phyloP scores from a whole-genome alignment of 2,888 invertebrate species.

The Drosophila pegasa region DNA sequence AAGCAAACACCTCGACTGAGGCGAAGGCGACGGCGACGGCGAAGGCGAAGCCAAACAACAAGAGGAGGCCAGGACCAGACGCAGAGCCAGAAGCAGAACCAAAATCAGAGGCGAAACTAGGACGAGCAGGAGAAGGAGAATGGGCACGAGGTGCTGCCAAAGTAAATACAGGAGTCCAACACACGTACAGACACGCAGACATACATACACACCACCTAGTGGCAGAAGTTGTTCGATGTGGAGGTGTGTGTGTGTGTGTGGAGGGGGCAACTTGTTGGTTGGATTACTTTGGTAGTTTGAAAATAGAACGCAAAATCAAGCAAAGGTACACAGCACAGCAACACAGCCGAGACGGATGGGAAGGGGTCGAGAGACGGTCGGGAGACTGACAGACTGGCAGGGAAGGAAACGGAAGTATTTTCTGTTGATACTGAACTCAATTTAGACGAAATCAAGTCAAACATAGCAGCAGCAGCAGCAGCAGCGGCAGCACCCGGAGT shows the following conservation, averaged over 20 bases:
- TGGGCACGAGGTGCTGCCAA: conserved; percentile 64
- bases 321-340: conserved; percentile 65
- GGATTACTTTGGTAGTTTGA: conserved; percentile 56
- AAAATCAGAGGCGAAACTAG: conserved; percentile 38
- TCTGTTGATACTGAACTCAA: conserved; percentile 81
- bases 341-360: background rate
- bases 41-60: conserved; percentile 14
- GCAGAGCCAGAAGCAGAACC: conserved; percentile 16
- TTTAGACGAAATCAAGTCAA: conserved; percentile 81
- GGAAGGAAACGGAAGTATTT: conserved; percentile 79
- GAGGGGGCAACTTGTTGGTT: conserved; percentile 48
- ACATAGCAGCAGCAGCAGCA: conserved; percentile 65
- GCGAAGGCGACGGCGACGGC: conserved; percentile 20
- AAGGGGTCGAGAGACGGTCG: conserved; percentile 3
- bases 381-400: conserved; percentile 55
- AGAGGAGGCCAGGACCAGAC: conserved; percentile 12
- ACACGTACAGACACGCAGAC: conserved; percentile 24
- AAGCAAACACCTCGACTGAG: conserved; percentile 71
- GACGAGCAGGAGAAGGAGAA: conserved; percentile 54
- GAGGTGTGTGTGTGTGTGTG: no score
- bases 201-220: conserved; percentile 21
- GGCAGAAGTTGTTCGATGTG: conserved; percentile 33
- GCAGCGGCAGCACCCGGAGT: conserved; percentile 1
- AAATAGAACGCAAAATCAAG: conserved; percentile 66
- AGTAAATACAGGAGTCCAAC: conserved; percentile 64